A percentile compares a stretch with the other conserved stretches of the same genome.
Evolutionary conservation across 2,113 vertebrate species (phyloP).

Genomic region (Protobothrops flavoviridis): DNA sequence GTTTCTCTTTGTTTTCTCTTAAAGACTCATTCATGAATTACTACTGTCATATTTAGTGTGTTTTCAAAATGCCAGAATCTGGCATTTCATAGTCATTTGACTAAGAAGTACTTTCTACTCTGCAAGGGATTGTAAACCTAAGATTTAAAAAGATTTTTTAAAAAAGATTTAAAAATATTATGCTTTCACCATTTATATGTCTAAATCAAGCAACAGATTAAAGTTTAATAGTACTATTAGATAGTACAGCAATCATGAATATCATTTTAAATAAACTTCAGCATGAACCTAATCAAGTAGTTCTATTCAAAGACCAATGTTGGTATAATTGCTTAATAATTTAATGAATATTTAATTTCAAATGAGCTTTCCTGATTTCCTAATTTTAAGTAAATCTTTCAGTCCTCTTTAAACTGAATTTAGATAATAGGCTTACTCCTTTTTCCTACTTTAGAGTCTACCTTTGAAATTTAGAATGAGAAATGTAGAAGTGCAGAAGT

Average conservation of each 20-base stretch:
- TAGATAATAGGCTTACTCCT: not conserved
- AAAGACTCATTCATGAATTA: not conserved
- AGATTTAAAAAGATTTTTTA: not conserved
- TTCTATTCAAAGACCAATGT: not conserved
- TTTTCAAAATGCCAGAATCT: not conserved
- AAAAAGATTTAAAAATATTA: not conserved
- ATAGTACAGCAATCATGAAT: not conserved
- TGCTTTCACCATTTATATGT: not conserved
- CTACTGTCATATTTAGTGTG: not conserved
- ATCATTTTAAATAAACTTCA: not conserved
- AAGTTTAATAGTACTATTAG: not conserved
- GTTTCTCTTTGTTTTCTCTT: not conserved
- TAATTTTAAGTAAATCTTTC: not conserved
- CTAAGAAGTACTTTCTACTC: not conserved
- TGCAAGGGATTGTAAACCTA: not conserved
- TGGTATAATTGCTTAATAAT: not conserved
- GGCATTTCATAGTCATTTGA: not conserved
- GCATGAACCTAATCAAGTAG: not conserved
- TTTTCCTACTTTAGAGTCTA: not conserved
- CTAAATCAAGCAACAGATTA: not conserved
- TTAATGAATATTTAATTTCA: not conserved
- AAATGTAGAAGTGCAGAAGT: not conserved
- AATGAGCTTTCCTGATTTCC: not conserved
- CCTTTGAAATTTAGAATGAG: not conserved
- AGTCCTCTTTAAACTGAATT: not conserved